Percentiles rank a stretch among this genome's conserved stretches.
These are phyloP conservation scores for Drosophila nikananu DNA, from an alignment of 1,140 invertebrate species.

Conservation along the genomic window DNA sequence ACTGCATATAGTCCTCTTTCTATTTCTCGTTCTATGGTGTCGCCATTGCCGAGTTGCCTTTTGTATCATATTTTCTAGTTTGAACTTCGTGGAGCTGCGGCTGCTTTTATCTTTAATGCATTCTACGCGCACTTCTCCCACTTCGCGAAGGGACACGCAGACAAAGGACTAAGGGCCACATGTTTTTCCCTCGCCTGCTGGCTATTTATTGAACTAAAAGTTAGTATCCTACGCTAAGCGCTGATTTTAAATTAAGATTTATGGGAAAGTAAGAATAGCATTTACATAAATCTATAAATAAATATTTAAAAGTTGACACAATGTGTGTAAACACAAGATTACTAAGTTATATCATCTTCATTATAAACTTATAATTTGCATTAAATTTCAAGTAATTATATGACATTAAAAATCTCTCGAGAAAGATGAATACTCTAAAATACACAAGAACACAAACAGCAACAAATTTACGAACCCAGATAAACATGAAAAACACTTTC, in stretches of 20 bases:
- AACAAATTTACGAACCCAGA: conserved; percentile 5
- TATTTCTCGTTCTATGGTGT: conserved; percentile 11
- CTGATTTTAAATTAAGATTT: conserved; percentile 33
- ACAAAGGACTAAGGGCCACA: conserved; percentile 7
- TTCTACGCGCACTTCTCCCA: conserved; percentile 58
- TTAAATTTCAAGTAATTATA: neutral
- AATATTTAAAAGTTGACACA: neutral
- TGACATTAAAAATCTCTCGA: neutral
- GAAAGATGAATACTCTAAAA: neutral
- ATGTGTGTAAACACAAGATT: neutral
- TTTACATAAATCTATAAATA: conserved; percentile 3
- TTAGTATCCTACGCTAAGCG: conserved; percentile 22
- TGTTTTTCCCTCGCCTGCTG: neutral
- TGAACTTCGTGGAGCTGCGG: conserved; percentile 50
- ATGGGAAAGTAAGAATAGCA: neutral
- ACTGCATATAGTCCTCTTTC: conserved; percentile 43
- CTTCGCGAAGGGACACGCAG: conserved; percentile 5
- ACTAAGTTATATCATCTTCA: neutral
- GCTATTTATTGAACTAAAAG: conserved; percentile 40
- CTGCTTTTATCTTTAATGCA: conserved; percentile 73
- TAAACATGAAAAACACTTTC: conserved; percentile 29
- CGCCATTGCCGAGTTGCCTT: conserved; percentile 18
- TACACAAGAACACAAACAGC: conserved; percentile 1
- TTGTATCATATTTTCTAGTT: conserved; percentile 69
- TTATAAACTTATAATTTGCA: neutral